These are phyloP conservation scores for Drosophila stalkeri DNA, from an alignment of 2,888 invertebrate genomes.

Conservation along the genomic window DNA sequence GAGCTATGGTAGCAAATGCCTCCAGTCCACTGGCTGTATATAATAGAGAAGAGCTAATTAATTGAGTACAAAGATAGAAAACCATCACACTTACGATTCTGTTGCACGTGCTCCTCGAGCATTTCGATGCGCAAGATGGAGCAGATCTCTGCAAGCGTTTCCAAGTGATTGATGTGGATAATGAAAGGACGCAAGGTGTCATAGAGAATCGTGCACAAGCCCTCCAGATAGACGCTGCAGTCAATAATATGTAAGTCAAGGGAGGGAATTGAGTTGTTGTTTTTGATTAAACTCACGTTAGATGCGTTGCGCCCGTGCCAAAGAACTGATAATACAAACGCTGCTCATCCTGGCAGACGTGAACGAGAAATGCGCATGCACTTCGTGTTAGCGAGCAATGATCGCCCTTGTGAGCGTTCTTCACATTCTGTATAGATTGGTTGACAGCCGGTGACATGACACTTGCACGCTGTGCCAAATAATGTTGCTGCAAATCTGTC, in stretches of 20 bases:
- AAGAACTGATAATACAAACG: constrained; percentile 97
- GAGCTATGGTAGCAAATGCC: constrained; percentile 91
- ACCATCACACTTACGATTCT: constrained; percentile 88
- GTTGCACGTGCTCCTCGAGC: constrained; percentile 95
- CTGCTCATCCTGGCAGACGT: constrained; percentile 97
- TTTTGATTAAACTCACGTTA: constrained; percentile 86
- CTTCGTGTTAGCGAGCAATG: constrained; percentile 94
- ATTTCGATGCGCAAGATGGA: constrained; percentile 96
- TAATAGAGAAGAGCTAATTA: not conserved
- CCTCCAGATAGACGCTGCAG: constrained; percentile 91
- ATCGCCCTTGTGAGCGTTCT: constrained; percentile 89
- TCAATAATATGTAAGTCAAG: not conserved
- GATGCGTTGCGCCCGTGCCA: constrained; percentile 87
- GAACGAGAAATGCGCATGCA: constrained; percentile 95
- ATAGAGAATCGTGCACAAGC: constrained; percentile 94
- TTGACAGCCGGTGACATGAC: constrained; percentile 90
- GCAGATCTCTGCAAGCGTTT: constrained; percentile 98
- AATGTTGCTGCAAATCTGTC: constrained; percentile 93
- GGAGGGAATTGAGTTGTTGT: not conserved
- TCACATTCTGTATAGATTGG: constrained; percentile 89
- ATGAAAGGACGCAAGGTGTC: constrained; percentile 96
- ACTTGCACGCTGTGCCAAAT: constrained; percentile 90
- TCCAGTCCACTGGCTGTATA: constrained; percentile 88
- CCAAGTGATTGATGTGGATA: constrained; percentile 98
- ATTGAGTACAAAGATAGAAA: not conserved